Conservation (phyloP, 2,797 vertebrate species). For the Macropodus opercularis region DNA sequence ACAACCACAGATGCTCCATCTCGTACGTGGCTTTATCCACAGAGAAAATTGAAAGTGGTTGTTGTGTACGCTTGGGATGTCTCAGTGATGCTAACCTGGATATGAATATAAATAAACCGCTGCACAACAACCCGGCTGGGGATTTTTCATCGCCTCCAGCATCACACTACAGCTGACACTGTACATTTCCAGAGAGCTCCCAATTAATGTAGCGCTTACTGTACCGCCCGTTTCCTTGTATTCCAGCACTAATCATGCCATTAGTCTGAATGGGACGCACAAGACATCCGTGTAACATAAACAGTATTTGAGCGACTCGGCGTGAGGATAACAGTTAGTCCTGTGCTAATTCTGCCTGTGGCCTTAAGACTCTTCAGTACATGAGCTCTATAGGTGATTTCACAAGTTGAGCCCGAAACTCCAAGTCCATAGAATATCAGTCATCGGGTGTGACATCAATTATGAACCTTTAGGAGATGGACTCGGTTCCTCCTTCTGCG, state of each 20-base stretch:
- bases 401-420: background rate
- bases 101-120: slow-evolving; percentile 55
- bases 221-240: slow-evolving; percentile 33
- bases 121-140: slow-evolving; percentile 24
- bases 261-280: background rate
- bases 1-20: slow-evolving; percentile 16
- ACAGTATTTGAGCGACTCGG: slow-evolving; percentile 36
- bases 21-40: slow-evolving; percentile 2
- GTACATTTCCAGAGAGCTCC: slow-evolving; percentile 32
- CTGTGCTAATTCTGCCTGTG: background rate
- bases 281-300: slow-evolving; percentile 18
- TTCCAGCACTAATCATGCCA: slow-evolving; percentile 31
- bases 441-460: slow-evolving; percentile 1
- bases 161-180: slow-evolving; percentile 9
- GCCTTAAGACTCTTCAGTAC: background rate
- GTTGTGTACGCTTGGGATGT: slow-evolving; percentile 34
- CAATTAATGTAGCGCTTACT: slow-evolving; percentile 43
- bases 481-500: slow-evolving; percentile 29
- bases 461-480: background rate
- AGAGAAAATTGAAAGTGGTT: slow-evolving; percentile 28
- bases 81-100: slow-evolving; percentile 53
- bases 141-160: slow-evolving; percentile 35
- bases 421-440: background rate
- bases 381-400: background rate
- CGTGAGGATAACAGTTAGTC: slow-evolving; percentile 21